Percentiles rank a stretch among this genome's conserved stretches.
Evolutionary conservation across 2,113 vertebrate species (phyloP).

Genomic region (Cyrtonyx montezumae): DNA sequence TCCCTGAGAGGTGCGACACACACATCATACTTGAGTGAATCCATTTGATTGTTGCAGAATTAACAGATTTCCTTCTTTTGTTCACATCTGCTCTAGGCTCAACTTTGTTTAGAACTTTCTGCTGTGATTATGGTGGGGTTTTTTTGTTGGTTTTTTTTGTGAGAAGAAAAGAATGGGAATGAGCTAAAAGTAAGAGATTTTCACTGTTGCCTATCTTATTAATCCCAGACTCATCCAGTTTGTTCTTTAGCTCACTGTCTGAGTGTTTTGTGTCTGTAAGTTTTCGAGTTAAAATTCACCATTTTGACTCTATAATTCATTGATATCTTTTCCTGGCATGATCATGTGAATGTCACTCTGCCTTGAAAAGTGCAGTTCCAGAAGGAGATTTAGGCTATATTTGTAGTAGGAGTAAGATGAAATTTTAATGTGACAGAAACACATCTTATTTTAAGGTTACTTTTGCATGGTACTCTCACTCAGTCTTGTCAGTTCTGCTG

Average conservation of each 20-base stretch:
- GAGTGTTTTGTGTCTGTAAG: not conserved
- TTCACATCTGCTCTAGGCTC: not conserved
- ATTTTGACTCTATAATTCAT: not conserved
- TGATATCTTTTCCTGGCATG: not conserved
- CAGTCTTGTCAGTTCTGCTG: not conserved
- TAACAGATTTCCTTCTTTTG: not conserved
- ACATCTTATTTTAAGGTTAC: not conserved
- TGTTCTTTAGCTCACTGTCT: not conserved
- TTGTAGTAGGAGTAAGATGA: not conserved
- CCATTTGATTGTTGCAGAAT: not conserved
- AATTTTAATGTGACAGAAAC: not conserved
- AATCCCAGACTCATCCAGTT: not conserved
- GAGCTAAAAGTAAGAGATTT: not conserved
- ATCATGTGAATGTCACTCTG: not conserved
- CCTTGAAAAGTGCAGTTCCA: not conserved
- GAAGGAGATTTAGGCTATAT: not conserved
- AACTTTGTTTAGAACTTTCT: not conserved
- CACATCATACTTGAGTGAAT: not conserved
- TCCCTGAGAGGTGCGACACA: constrained; percentile 88
- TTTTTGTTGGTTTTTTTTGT: not conserved
- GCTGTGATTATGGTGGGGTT: not conserved
- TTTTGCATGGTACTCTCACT: not conserved
- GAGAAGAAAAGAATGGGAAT: not conserved
- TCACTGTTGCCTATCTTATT: not conserved
- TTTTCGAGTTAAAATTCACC: constrained; percentile 10